A percentile compares a stretch with the other conserved stretches of the same genome.
These are phyloP conservation scores for Aphis craccivora DNA, from an alignment of 1,140 invertebrate genomes.

Conservation along the genomic window DNA sequence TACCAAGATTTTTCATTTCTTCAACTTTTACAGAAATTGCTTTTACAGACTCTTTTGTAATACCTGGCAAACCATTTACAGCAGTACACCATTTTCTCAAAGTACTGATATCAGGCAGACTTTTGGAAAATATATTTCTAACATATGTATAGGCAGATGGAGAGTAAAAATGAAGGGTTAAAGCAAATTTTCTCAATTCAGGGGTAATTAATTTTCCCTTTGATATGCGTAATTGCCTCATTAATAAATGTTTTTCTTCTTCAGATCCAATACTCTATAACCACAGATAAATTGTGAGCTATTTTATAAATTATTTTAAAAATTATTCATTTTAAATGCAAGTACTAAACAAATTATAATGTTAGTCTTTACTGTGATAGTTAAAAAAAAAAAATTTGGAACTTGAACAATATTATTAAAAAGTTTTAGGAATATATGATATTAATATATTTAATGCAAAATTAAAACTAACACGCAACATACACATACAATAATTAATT, in stretches of 20 bases:
- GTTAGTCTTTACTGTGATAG: too few species aligned
- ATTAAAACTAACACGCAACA: too few species aligned
- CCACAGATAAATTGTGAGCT: too few species aligned
- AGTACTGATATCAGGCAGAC: not conserved
- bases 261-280: not conserved
- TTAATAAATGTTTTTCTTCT: slow-evolving; percentile 9
- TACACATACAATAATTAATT: too few species aligned
- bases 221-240: not conserved
- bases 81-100: not conserved
- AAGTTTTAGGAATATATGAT: too few species aligned
- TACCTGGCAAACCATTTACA: not conserved
- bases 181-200: not conserved
- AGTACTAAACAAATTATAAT: too few species aligned
- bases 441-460: too few species aligned
- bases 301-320: too few species aligned
- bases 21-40: not conserved
- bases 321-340: too few species aligned
- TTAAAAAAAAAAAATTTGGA: too few species aligned
- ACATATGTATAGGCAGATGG: slow-evolving; percentile 16
- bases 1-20: slow-evolving; percentile 6
- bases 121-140: not conserved
- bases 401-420: too few species aligned
- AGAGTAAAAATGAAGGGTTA: not conserved
- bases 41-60: not conserved
- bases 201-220: not conserved